Conservation (phyloP, 1,140 invertebrate genomes). For the Bursaphelenchus mucronatus region DNA sequence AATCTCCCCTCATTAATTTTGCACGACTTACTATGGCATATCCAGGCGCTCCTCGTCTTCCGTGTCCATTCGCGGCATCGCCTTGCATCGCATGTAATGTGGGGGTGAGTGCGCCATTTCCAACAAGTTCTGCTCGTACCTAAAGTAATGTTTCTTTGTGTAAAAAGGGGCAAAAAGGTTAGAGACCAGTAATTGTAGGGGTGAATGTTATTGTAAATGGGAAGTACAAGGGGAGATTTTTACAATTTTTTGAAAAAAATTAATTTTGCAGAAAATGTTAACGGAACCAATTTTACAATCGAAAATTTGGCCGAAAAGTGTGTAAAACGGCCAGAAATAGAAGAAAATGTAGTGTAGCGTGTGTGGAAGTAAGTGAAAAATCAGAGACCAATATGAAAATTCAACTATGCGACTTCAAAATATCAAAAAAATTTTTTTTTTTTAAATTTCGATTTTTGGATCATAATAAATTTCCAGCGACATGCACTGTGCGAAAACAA, state of each 20-base stretch:
- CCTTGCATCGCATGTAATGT: conserved; percentile 52
- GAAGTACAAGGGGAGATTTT: conserved; percentile 20
- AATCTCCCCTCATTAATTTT: conserved; percentile 20
- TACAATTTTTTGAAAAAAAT: conserved; percentile 23
- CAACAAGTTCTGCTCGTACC: conserved; percentile 55
- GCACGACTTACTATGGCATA: conserved; percentile 10
- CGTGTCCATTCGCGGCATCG: conserved; percentile 50
- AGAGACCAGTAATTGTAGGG: conserved; percentile 16
- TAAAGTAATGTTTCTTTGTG: conserved; percentile 29
- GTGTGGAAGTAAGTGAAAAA: too few relatives aligned
- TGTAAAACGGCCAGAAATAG: not conserved
- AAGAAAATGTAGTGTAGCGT: too few relatives aligned
- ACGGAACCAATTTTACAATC: not conserved
- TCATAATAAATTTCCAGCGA: too few relatives aligned
- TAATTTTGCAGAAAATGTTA: not conserved
- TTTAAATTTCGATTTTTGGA: too few relatives aligned
- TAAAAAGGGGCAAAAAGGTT: conserved; percentile 4
- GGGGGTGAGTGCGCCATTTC: conserved; percentile 39
- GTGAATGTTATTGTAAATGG: not conserved
- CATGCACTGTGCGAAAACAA: too few relatives aligned
- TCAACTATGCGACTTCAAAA: too few relatives aligned
- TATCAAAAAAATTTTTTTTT: too few relatives aligned
- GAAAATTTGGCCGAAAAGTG: too few relatives aligned
- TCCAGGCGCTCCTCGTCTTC: conserved; percentile 43
- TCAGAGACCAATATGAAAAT: too few relatives aligned